Evolutionary conservation across 2,888 invertebrate species (phyloP), one percentile per base, ranked within the genome.

Genomic region (Aplocera efformata): DNA sequence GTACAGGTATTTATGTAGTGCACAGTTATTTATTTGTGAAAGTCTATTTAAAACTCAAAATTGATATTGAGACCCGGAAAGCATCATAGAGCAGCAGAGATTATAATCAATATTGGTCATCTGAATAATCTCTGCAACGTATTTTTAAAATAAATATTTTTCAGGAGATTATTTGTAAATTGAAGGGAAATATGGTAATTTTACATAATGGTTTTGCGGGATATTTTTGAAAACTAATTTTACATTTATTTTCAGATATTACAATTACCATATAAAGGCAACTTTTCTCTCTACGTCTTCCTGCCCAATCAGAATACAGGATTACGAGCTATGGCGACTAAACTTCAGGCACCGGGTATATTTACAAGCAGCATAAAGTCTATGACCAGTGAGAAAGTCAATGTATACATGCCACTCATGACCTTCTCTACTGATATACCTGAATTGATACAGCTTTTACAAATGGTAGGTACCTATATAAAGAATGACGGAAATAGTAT

Each of bases 321-420:
- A 2, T 29, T 68, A 3, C 7, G 45, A 0, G 13, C 9, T 3
- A 7, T 65, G 29, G 22, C 49, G 1, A 31, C 54, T 6, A 52
- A 42, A 10, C 20, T 42, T 5, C 28, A 35, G 45, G 21, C 67
- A 9, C 46, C 56, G 6, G 29, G 36, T 8, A 41, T 10, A 1
- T 54, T 61, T 9, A 23, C 32, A 5, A 32, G 36, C 1, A 47
- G 56, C n/a, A 31, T 48, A 1, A 4, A 43, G 0, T 49, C 21
- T 1, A 32, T 67, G 2, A 10, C 0, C 0, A 1, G 1, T 1
- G 1, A 50, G 25, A 42, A 38, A 29, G 58, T 67, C 10, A 0
- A 53, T 8, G 38, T 67, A 1, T 56, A 35, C 20, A n/a, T 71
- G 0, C 77, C 77, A 1, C 53, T 48, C 38, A 49, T 67, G 6